Evolutionary conservation across 2,797 vertebrate species (phyloP), one percentile per base, ranked within the genome.

Genomic region (Vireo griseus): DNA sequence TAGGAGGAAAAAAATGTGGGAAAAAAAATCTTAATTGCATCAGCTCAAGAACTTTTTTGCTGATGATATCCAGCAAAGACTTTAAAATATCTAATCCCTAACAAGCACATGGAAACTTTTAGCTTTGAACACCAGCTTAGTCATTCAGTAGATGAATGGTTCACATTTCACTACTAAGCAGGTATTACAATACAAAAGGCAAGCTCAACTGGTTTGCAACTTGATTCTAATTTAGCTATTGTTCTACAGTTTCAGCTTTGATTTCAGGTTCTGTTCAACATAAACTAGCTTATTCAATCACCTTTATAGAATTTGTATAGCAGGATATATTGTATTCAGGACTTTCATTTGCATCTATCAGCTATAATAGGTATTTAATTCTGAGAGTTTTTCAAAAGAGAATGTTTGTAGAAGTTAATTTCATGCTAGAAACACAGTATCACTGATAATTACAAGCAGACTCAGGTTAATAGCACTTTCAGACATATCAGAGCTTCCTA

Each of bases 81-180:
- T 80, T 82, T 1, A 75, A 74, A 81, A 83, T 51, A 91, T 2
- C 58, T 86, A 57, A 88, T 83, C 51, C 58, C 58, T 37, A 88
- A 52, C 62, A 90, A 91, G 82, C 59, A 76, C 13, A 8, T n/a
- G 28, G 54, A 75, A 58, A 73, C 67, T 71, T 86, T 92, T 47
- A 80, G 69, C 73, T 95, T 26, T 75, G 69, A 94, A 86, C 44
- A 73, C 24, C 66, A 88, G 92, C 73, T 95, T 95, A 86, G 90
- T 95, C 90, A 94, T 91, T 88, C 82, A 50, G 57, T 19, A 83
- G 57, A 86, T 94, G 94, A 96, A 94, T 91, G 50, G 88, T 58
- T 93, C 86, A 80, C 86, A 76, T 93, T 96, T 96, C 82, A 78
- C 88, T 94, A 88, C 91, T 91, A 95, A 95, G 96, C 88, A 95